Percentiles rank a stretch among this genome's conserved stretches.
Conservation (phyloP, 2,797 vertebrate species). For the Heteromormyrus szaboi region DNA sequence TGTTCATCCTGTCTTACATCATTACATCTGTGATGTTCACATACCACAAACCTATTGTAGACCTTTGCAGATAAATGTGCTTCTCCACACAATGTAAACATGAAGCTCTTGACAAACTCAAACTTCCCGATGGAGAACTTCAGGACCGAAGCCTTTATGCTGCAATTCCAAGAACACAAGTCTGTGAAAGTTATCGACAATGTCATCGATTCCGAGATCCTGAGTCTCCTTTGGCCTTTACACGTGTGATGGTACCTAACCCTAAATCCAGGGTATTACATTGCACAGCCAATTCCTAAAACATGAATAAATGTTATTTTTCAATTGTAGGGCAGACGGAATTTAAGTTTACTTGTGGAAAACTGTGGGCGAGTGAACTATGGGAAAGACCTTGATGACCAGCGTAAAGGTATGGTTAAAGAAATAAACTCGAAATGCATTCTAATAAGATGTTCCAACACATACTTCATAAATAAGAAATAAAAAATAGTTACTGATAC, state of each 20-base stretch:
- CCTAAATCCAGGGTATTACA: neutral
- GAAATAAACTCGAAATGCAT: neutral
- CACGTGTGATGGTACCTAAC: neutral
- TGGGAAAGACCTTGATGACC: constrained; percentile 70
- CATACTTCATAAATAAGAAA: neutral
- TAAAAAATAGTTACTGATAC: neutral
- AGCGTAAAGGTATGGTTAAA: constrained; percentile 74
- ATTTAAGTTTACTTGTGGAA: constrained; percentile 78
- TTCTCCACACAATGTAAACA: constrained; percentile 23
- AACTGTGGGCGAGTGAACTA: constrained; percentile 90
- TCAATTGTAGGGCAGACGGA: constrained; percentile 61
- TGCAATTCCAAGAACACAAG: neutral
- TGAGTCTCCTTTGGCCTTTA: neutral
- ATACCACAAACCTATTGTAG: neutral
- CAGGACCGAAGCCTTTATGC: neutral
- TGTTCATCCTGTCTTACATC: neutral
- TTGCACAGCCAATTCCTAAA: neutral
- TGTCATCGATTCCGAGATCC: neutral
- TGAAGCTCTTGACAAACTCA: constrained; percentile 15
- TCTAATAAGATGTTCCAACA: neutral
- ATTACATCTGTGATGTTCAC: neutral
- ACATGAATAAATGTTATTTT: constrained; percentile 2
- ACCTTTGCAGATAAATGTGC: constrained; percentile 30
- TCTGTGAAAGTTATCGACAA: neutral
- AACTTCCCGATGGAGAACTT: neutral